Evolutionary conservation across 2,797 vertebrate genomes (phyloP), one percentile per base, ranked within the genome.

Genomic region (Manis javanica): DNA sequence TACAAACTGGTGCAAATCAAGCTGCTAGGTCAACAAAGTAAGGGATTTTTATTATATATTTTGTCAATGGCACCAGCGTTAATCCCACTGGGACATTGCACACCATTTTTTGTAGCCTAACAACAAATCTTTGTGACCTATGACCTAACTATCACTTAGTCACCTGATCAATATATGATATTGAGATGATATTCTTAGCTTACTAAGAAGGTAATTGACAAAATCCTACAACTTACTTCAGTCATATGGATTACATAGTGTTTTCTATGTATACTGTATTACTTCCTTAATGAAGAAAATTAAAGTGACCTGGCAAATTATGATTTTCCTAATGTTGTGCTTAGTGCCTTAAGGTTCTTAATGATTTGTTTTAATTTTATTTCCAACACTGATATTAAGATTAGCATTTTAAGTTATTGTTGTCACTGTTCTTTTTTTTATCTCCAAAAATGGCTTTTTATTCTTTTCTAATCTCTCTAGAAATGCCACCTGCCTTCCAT

Each of bases 231-330:
- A 49, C 8, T 75, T 94, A 72, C 61, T 86, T 87, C 61, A 10
- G 77, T 90, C 31, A n/a, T n/a, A 61, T 78, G 34, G 79, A 91
- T 72, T 89, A n/a, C 18, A 74, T 53, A 61, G 13, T 87, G 23
- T 42, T 88, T 88, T 77, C 49, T 63, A 68, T 86, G 49, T 68
- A 26, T 24, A 26, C 31, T 4, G 0, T 15, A 68, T 55, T 82
- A 90, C 85, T 83, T 57, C 15, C 57, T 84, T 83, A 90, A 96
- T 81, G 72, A 94, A 63, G 42, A 64, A 90, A 93, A 74, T 90
- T 78, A 77, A 91, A 83, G 16, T 18, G 39, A 90, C n/a, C 69
- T 61, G 34, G 21, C 49, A 55, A 72, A 95, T 46, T 59, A 42
- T 79, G 31, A 61, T 92, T 94, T 94, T 87, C 42, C 39, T 95